A percentile compares a stretch with the other conserved stretches of the same genome.
phyloP scores from a whole-genome alignment of 2,888 invertebrate genomes.

The Tricholauxania praeusta region DNA sequence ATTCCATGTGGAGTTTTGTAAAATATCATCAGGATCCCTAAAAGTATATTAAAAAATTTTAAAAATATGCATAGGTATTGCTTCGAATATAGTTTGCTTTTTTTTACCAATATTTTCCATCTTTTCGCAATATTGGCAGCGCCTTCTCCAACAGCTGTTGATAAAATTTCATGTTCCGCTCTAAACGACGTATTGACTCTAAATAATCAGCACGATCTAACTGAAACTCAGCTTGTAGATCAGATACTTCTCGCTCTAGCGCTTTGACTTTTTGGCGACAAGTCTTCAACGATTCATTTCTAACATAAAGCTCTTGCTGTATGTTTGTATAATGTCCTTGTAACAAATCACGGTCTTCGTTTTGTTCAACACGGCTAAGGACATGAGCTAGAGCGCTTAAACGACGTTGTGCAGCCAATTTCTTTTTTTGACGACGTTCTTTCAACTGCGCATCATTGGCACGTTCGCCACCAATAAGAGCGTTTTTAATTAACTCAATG shows the following conservation, averaged over 20 bases:
- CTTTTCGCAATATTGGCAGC: conserved; percentile 76
- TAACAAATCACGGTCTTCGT: conserved; percentile 77
- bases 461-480: conserved; percentile 84
- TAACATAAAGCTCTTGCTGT: conserved; percentile 80
- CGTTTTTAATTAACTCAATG: conserved; percentile 76
- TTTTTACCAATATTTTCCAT: conserved; percentile 78
- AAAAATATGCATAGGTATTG: too few species aligned
- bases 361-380: conserved; percentile 73
- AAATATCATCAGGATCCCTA: conserved; percentile 78
- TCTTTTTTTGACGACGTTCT: conserved; percentile 76
- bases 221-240: conserved; percentile 86
- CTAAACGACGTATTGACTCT: conserved; percentile 82
- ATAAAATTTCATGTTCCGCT: conserved; percentile 76
- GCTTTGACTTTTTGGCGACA: conserved; percentile 76
- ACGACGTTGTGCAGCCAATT: conserved; percentile 77
- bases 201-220: conserved; percentile 84
- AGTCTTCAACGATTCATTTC: conserved; percentile 76
- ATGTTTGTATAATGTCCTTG: conserved; percentile 83
- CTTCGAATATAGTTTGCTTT: too few species aligned
- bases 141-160: conserved; percentile 76
- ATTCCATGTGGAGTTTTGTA: conserved; percentile 78
- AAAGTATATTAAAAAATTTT: neutral
- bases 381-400: conserved; percentile 72
- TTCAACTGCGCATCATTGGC: conserved; percentile 79
- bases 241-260: conserved; percentile 79